Percentiles rank a stretch among this genome's conserved stretches.
These are phyloP conservation scores for Pelochelys cantorii DNA, from an alignment of 2,797 vertebrate species.

Conservation along the genomic window DNA sequence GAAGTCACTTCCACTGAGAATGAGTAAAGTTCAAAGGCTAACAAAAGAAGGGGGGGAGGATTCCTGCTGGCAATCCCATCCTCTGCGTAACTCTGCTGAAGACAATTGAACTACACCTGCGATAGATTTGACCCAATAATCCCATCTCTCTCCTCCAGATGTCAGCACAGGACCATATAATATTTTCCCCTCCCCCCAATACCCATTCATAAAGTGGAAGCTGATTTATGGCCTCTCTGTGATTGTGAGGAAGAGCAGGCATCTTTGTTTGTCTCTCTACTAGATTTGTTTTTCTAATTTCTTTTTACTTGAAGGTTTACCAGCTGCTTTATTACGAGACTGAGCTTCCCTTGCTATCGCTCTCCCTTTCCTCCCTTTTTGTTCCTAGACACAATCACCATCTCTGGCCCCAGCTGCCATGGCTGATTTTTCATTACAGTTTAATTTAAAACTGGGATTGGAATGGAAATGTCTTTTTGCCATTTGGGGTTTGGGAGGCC, in stretches of 20 bases:
- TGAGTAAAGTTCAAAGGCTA: not conserved
- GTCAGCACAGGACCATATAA: slow-evolving; percentile 73
- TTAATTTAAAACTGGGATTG: slow-evolving; percentile 90
- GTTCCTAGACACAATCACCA: slow-evolving; percentile 85
- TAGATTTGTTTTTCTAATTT: slow-evolving; percentile 88
- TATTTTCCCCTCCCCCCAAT: slow-evolving; percentile 17
- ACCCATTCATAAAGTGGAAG: slow-evolving; percentile 73
- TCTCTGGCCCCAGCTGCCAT: slow-evolving; percentile 88
- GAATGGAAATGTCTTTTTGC: slow-evolving; percentile 89
- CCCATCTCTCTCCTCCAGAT: slow-evolving; percentile 71
- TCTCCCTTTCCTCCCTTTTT: slow-evolving; percentile 77
- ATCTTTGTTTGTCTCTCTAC: slow-evolving; percentile 72
- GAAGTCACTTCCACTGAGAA: not conserved
- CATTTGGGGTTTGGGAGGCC: slow-evolving; percentile 85
- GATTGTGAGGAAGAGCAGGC: slow-evolving; percentile 57
- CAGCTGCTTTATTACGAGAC: slow-evolving; percentile 85
- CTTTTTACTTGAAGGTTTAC: slow-evolving; percentile 85
- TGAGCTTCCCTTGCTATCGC: slow-evolving; percentile 80
- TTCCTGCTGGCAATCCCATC: not conserved
- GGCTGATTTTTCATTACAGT: slow-evolving; percentile 90
- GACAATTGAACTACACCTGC: fast-evolving
- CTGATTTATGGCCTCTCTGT: slow-evolving; percentile 62
- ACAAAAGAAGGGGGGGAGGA: not conserved
- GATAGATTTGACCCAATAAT: not conserved
- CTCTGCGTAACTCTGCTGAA: not conserved